Conservation (phyloP, 1,140 invertebrate species). For the Zaprionus capensis region DNA sequence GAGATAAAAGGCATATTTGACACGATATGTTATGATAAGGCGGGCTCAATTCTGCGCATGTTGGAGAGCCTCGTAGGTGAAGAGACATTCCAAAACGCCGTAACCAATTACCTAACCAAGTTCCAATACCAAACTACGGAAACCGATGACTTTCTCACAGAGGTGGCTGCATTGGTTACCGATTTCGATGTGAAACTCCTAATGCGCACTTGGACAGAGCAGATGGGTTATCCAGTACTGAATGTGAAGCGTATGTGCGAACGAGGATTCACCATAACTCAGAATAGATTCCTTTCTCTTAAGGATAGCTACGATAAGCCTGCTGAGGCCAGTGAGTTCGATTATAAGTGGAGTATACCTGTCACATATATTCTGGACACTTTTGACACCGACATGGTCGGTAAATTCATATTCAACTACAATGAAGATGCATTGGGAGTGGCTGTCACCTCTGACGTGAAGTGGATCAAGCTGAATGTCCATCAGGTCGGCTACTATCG, state of each 20-base stretch:
- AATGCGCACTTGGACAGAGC: conserved; percentile 96
- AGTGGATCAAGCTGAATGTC: conserved; percentile 94
- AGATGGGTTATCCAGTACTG: conserved; percentile 96
- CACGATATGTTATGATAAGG: conserved; percentile 96
- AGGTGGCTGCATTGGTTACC: conserved; percentile 85
- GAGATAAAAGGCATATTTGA: conserved; percentile 97
- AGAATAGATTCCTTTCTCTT: conserved; percentile 90
- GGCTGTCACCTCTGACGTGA: conserved; percentile 54
- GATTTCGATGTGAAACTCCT: conserved; percentile 87
- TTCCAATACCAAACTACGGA: conserved; percentile 90
- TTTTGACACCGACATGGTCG: conserved; percentile 84
- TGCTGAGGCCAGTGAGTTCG: conserved; percentile 86
- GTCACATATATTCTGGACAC: conserved; percentile 87
- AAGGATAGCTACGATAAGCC: conserved; percentile 85
- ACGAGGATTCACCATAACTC: conserved; percentile 87
- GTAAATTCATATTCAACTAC: conserved; percentile 71
- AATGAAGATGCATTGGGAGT: conserved; percentile 26
- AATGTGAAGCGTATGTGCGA: conserved; percentile 85
- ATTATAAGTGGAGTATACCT: conserved; percentile 92
- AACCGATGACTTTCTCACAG: conserved; percentile 91
- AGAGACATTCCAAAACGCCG: conserved; percentile 90
- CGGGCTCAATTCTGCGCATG: conserved; percentile 95
- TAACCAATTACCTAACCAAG: conserved; percentile 90
- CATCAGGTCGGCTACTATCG: conserved; percentile 94
- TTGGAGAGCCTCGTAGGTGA: conserved; percentile 92